Evolutionary conservation across 2,797 vertebrate genomes (phyloP).

Genomic region (Psittacula derbiana): DNA sequence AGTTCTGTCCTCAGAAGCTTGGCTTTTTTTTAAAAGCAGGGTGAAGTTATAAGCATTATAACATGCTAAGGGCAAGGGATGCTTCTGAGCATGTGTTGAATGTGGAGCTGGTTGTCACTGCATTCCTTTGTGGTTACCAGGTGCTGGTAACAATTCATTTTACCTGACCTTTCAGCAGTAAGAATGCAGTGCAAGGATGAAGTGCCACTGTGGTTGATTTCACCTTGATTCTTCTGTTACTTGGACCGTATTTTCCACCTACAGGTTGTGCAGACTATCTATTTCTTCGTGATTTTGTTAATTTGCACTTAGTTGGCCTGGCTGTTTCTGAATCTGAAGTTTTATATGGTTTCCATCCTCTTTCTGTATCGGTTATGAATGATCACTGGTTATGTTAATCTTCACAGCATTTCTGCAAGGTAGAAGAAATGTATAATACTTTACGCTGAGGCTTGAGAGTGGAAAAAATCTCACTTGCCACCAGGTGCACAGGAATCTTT

Average conservation of each 20-base stretch:
- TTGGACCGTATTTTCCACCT: neutral
- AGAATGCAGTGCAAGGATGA: neutral
- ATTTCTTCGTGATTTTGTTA: neutral
- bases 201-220: neutral
- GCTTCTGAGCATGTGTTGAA: neutral
- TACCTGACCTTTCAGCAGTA: neutral
- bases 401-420: neutral
- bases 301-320: neutral
- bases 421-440: neutral
- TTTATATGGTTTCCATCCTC: neutral
- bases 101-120: neutral
- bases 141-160: neutral
- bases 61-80: neutral
- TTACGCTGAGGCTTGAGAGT: neutral
- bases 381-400: neutral
- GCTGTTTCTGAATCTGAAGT: neutral
- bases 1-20: neutral
- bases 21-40: neutral
- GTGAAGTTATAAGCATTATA: neutral
- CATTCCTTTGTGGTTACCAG: neutral
- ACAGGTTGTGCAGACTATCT: neutral
- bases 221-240: neutral
- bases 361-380: neutral
- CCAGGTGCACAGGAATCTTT: neutral
- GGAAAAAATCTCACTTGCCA: neutral